A percentile compares a stretch with the other conserved stretches of the same genome.
phyloP scores from a whole-genome alignment of 2,797 vertebrate genomes.

The Ciconia nigra region DNA sequence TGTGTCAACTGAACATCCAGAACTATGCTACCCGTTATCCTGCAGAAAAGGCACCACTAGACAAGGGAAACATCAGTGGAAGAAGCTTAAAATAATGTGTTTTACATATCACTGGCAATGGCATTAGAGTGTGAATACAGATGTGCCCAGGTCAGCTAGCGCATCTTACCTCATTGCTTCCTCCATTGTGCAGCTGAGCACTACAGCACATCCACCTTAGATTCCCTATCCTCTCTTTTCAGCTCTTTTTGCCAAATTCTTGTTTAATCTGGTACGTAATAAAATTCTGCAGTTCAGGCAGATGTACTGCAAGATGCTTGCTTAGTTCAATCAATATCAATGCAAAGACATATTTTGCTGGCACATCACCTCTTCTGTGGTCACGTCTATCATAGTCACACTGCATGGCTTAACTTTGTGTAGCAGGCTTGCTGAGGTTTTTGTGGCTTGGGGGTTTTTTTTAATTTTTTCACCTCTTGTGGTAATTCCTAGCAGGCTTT shows the following conservation, averaged over 20 bases:
- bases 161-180: not conserved
- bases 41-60: not conserved
- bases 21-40: not conserved
- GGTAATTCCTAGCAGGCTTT: not conserved
- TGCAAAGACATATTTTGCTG: not conserved
- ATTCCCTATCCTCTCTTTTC: not conserved
- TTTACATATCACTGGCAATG: not conserved
- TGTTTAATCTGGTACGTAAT: not conserved
- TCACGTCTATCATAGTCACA: not conserved
- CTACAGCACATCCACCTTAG: not conserved
- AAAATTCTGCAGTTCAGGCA: not conserved
- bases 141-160: not conserved
- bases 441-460: not conserved
- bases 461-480: not conserved
- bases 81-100: not conserved
- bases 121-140: not conserved
- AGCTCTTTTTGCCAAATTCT: not conserved
- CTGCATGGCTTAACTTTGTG: not conserved
- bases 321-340: not conserved
- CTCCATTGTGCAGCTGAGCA: not conserved
- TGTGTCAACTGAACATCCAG: not conserved
- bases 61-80: not conserved
- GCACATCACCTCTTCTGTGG: not conserved
- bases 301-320: not conserved
- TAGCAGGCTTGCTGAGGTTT: not conserved